Evolutionary conservation across 2,797 vertebrate genomes (phyloP), one percentile per base, ranked within the genome.

Genomic region (Babyrousa celebensis): DNA sequence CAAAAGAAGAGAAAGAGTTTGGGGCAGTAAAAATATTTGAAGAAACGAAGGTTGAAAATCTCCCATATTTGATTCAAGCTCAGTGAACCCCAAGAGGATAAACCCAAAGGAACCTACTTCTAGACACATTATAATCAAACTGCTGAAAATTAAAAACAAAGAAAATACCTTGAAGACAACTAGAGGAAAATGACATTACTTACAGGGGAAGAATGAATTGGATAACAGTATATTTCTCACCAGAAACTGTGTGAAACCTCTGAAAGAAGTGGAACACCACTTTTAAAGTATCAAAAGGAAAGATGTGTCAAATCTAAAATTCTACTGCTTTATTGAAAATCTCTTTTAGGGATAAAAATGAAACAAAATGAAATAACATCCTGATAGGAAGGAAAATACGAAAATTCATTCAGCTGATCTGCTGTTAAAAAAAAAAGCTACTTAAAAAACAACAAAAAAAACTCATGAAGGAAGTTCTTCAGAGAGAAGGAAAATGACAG

Each of bases 31-130:
- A 68, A 88, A 71, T 40, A 63, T 27, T 10, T 72, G 23, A 58
- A 85, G 32, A 93, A 93, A 85, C 68, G 77, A 86, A 86, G 18
- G n/a, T n/a, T 40, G 70, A 89, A 71, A 95, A 56, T 11, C 54
- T 77, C 74, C 52, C 52, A 78, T 60, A 54, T 77, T 87, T 88
- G 43, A 95, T 71, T 89, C 43, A 63, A 75, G 48, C 58, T 89
- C 71, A 48, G 36, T 29, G 89, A 75, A 83, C 16, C n/a, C n/a
- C 36, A 86, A 87, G 23, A 92, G 60, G 32, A 83, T 92, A 92
- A 88, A 62, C 32, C n/a, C 40, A 83, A 92, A 88, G n/a, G 58
- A 95, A 75, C 60, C 32, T 12, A 83, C 29, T 89, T 71, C 21
- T 6, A 75, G 23, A 70, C 15, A 68, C 3, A 77, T 77, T 77